Evolutionary conservation across 2,888 invertebrate species (phyloP).

Genomic region (Drosophila monieri): DNA sequence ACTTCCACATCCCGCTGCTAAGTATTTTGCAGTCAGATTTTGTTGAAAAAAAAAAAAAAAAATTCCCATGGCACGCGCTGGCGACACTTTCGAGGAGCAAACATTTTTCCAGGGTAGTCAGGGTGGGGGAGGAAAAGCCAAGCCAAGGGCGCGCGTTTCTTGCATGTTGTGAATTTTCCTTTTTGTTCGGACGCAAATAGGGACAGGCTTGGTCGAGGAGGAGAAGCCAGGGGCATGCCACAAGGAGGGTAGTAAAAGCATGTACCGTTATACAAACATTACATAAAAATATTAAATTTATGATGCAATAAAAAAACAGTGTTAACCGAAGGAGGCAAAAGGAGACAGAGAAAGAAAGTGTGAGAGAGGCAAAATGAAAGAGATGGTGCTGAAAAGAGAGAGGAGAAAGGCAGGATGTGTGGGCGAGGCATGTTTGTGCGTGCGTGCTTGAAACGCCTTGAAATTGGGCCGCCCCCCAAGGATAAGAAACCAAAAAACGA

Average conservation of each 20-base stretch:
- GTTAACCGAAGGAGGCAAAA: constrained; percentile 54
- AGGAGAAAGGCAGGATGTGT: constrained; percentile 18
- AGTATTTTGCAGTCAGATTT: constrained; percentile 55
- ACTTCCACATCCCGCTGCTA: not conserved
- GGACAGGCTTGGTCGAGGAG: not conserved
- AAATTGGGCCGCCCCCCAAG: constrained; percentile 30
- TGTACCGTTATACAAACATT: constrained; percentile 76
- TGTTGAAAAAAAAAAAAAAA: constrained; percentile 43
- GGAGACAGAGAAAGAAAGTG: constrained; percentile 14
- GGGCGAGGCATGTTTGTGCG: constrained; percentile 58
- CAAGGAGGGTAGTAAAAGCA: constrained; percentile 70
- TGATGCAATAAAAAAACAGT: constrained; percentile 78
- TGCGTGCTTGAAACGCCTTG: constrained; percentile 59
- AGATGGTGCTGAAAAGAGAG: not conserved
- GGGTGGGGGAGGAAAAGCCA: constrained; percentile 7
- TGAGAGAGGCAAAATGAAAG: not conserved
- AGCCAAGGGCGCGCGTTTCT: constrained; percentile 55
- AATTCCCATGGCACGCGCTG: constrained; percentile 71
- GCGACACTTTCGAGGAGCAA: constrained; percentile 74
- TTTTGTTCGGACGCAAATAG: constrained; percentile 27
- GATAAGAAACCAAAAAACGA: constrained; percentile 38
- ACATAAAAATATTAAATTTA: constrained; percentile 80
- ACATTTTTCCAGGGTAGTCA: constrained; percentile 41
- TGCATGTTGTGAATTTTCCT: constrained; percentile 59
- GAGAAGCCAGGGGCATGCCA: constrained; percentile 28